Evolutionary conservation across 2,113 vertebrate genomes (phyloP).

Genomic region (Ochotona curzoniae): DNA sequence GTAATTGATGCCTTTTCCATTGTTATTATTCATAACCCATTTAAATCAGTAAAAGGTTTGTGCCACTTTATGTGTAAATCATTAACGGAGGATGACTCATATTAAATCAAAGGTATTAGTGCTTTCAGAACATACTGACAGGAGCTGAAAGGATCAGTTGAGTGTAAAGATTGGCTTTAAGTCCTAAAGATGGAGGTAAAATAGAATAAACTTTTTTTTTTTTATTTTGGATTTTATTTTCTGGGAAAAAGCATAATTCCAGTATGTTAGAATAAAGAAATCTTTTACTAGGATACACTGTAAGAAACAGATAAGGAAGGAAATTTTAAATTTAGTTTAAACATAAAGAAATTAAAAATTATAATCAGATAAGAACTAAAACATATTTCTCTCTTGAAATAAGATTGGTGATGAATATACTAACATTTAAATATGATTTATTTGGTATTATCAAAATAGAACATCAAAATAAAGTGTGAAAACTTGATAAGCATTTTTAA

Average conservation of each 20-base stretch:
- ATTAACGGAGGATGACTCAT: background rate
- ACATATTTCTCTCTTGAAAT: background rate
- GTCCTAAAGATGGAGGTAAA: background rate
- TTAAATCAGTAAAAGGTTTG: slow-evolving; percentile 1
- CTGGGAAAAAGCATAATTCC: background rate
- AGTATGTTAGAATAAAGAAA: background rate
- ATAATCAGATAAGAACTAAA: slow-evolving; percentile 7
- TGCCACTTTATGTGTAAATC: background rate
- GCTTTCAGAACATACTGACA: background rate
- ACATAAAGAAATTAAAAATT: background rate
- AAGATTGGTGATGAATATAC: slow-evolving; percentile 6
- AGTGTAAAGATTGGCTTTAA: background rate
- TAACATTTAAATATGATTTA: background rate
- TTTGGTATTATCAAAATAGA: slow-evolving; percentile 10
- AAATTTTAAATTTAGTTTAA: background rate
- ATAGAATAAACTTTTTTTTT: background rate
- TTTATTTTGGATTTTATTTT: slow-evolving; percentile 12
- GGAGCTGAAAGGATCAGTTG: background rate
- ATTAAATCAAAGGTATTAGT: background rate
- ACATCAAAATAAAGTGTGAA: background rate
- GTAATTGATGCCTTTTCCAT: background rate
- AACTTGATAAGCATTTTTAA: no score
- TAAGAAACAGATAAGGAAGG: slow-evolving; percentile 6
- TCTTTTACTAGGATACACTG: background rate
- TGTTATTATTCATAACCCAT: slow-evolving; percentile 9